A percentile compares a stretch with the other conserved stretches of the same genome.
Evolutionary conservation across 2,113 vertebrate genomes (phyloP).

Genomic region (Neogale vison): DNA sequence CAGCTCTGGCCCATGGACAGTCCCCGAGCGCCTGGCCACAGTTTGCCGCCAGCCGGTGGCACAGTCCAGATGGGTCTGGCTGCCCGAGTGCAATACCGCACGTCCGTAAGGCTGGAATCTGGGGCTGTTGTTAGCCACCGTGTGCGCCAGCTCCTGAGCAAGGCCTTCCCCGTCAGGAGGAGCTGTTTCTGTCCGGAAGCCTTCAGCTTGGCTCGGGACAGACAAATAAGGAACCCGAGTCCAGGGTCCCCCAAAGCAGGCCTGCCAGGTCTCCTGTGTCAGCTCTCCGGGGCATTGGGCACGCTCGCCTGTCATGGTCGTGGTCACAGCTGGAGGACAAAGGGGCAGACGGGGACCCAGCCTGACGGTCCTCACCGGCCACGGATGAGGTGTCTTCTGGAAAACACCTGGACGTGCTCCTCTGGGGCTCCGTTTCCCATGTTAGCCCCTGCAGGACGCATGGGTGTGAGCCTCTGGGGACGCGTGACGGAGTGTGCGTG

Average conservation of each 20-base stretch:
- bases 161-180: background rate
- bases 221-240: background rate
- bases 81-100: background rate
- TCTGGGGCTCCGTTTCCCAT: background rate
- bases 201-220: background rate
- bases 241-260: background rate
- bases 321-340: background rate
- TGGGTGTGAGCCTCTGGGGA: background rate
- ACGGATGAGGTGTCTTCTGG: background rate
- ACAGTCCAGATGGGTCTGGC: background rate
- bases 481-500: rapidly evolving
- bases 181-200: background rate
- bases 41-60: background rate
- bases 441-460: rapidly evolving
- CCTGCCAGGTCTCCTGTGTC: rapidly evolving
- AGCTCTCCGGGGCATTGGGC: background rate
- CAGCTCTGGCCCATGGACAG: rapidly evolving
- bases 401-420: rapidly evolving
- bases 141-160: background rate
- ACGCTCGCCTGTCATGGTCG: rapidly evolving
- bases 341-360: background rate
- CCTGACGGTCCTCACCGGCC: background rate
- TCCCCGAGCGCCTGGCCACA: rapidly evolving
- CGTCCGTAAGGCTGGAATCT: rapidly evolving
- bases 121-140: background rate